phyloP scores from a whole-genome alignment of 2,888 invertebrate genomes.

The Caenorhabditis becei region DNA sequence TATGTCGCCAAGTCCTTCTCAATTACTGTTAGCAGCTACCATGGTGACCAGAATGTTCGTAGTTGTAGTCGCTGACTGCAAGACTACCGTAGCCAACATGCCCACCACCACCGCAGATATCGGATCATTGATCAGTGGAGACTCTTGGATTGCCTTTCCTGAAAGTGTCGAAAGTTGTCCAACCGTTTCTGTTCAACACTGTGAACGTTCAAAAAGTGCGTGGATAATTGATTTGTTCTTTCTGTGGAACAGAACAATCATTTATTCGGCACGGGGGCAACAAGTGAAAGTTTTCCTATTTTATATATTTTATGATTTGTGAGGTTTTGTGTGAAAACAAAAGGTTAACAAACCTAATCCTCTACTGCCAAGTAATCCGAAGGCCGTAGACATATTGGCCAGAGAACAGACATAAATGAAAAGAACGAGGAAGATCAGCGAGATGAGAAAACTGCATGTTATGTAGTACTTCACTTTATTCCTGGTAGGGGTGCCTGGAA shows the following conservation, averaged over 20 bases:
- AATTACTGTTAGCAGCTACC: conserved; percentile 84
- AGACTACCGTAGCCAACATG: conserved; percentile 76
- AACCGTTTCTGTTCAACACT: conserved; percentile 26
- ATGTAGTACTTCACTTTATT: conserved; percentile 57
- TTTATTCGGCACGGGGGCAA: background rate
- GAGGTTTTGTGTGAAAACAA: conserved; percentile 11
- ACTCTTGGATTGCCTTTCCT: conserved; percentile 77
- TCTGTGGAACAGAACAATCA: background rate
- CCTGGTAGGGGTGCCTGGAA: conserved; percentile 41
- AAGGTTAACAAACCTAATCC: conserved; percentile 72
- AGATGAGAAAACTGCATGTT: conserved; percentile 48
- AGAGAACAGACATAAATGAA: conserved; percentile 77
- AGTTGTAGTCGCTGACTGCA: conserved; percentile 76
- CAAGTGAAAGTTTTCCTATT: background rate
- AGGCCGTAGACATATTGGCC: conserved; percentile 74
- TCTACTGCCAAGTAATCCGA: conserved; percentile 75
- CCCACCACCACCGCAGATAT: conserved; percentile 78
- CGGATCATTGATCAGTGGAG: conserved; percentile 75
- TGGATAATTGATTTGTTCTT: conserved; percentile 30
- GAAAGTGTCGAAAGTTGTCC: conserved; percentile 44
- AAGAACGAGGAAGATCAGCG: conserved; percentile 69
- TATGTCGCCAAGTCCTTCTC: background rate
- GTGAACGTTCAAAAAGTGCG: conserved; percentile 19
- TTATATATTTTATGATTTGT: background rate
- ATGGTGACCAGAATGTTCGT: conserved; percentile 76